Evolutionary conservation across 2,797 vertebrate species (phyloP), one percentile per base, ranked within the genome.

Genomic region (Poeciliopsis infans): DNA sequence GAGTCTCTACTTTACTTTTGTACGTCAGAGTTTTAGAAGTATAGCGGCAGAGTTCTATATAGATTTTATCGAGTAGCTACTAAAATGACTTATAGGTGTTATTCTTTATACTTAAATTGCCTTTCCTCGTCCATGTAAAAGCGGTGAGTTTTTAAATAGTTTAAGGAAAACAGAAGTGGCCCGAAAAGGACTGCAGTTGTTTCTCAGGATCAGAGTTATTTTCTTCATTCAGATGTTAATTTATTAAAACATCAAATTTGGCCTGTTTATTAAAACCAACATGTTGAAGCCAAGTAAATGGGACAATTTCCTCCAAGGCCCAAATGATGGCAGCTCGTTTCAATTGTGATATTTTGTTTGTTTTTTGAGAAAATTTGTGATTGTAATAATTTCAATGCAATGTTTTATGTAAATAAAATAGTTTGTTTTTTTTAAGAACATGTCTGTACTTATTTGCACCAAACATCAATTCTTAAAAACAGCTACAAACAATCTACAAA

Each of bases 381-480:
- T 87, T 89, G 75, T 88, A 88, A 88, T 91, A 80, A 84, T 88
- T 89, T 88, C 81, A 87, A 85, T 87, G 73, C 73, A 87, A 90
- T 81, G 72, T 88, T 86, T 83, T 41, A 57, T 92, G 88, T 91
- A 91, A 95, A 95, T 95, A 96, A 94, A 90, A 74, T 79, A 7
- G 61, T 57, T 11, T 57, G 1, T 25, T 59, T 85, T 89, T 90
- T 85, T 87, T 79, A 80, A 80, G 55, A 76, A 83, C 8, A 6
- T 1, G 39, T 64, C n/a, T 83, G 23, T 6, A 82, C 0, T 71
- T 84, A 15, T 86, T 82, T 74, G 59, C n/a, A 83, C 39, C 55
- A 43, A 68, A 20, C 61, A 12, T 25, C 0, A 0, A 53, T 25
- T 57, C 33, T 68, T 66, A 23, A 18, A 73, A 41, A 66, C 31